Conservation (phyloP, 2,888 invertebrate genomes). For the Bellardia bayeri region DNA sequence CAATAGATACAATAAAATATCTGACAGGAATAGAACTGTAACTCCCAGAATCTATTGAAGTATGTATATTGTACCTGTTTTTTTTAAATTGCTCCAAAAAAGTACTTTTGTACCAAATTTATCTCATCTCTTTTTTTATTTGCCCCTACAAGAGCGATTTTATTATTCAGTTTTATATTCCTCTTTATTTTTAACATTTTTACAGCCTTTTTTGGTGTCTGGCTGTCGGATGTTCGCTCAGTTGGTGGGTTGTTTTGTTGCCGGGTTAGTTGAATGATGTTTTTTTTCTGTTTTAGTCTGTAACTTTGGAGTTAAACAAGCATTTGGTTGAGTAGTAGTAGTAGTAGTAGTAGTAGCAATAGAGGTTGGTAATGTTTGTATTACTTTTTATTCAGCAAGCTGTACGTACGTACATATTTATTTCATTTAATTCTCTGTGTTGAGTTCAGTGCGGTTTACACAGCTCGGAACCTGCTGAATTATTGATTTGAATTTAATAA, state of each 20-base stretch:
- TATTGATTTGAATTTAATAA: slow-evolving; percentile 80
- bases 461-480: slow-evolving; percentile 74
- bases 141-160: slow-evolving; percentile 1
- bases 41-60: no score
- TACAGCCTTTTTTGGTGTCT: slow-evolving; percentile 39
- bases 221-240: slow-evolving; percentile 11
- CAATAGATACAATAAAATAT: no score
- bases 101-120: background rate
- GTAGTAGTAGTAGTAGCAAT: background rate
- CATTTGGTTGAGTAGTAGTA: background rate
- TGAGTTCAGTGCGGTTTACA: slow-evolving; percentile 55
- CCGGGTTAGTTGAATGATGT: slow-evolving; percentile 15
- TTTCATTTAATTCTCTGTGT: slow-evolving; percentile 23
- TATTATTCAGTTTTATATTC: slow-evolving; percentile 23
- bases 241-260: background rate
- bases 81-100: background rate
- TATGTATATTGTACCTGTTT: no score
- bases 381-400: background rate
- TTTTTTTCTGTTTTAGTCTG: slow-evolving; percentile 11
- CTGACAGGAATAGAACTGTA: no score
- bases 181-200: slow-evolving; percentile 28
- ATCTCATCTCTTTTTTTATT: slow-evolving; percentile 9
- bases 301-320: background rate
- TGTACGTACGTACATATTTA: background rate
- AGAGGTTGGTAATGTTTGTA: background rate